Evolutionary conservation across 2,113 vertebrate species (phyloP).

Genomic region (Cyphomyrus discorhynchus): DNA sequence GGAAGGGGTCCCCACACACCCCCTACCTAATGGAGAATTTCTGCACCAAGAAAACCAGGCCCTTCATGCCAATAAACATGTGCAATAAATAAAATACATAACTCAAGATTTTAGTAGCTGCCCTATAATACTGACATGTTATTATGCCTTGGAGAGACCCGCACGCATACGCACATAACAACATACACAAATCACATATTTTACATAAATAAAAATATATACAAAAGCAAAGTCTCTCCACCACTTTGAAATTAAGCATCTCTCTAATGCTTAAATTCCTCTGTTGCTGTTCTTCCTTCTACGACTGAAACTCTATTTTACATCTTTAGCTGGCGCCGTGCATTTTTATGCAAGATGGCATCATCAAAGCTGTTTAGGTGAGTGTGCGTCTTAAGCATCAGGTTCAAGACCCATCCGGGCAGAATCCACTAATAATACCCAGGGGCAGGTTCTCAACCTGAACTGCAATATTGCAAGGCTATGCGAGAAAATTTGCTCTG

Average conservation of each 20-base stretch:
- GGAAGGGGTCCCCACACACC: not conserved
- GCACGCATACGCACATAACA: not conserved
- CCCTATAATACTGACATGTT: not conserved
- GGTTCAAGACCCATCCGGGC: not conserved
- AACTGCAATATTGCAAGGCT: not conserved
- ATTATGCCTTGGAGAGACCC: not conserved
- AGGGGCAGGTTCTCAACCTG: not conserved
- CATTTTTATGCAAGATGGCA: not conserved
- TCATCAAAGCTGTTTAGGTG: not conserved
- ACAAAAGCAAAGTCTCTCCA: not conserved
- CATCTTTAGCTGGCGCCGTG: no score
- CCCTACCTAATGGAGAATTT: not conserved
- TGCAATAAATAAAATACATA: not conserved
- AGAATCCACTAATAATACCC: not conserved
- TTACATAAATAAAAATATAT: not conserved
- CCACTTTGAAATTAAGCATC: not conserved
- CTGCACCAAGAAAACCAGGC: not conserved
- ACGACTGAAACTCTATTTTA: not conserved
- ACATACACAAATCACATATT: not conserved
- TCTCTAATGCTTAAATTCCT: not conserved
- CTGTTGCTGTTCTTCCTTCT: not conserved
- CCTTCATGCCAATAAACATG: conserved; percentile 1
- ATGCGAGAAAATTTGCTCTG: not conserved
- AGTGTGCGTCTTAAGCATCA: not conserved
- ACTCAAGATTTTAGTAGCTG: not conserved